Conservation (phyloP, 2,888 invertebrate species). For the Halictus quadricinctus region DNA sequence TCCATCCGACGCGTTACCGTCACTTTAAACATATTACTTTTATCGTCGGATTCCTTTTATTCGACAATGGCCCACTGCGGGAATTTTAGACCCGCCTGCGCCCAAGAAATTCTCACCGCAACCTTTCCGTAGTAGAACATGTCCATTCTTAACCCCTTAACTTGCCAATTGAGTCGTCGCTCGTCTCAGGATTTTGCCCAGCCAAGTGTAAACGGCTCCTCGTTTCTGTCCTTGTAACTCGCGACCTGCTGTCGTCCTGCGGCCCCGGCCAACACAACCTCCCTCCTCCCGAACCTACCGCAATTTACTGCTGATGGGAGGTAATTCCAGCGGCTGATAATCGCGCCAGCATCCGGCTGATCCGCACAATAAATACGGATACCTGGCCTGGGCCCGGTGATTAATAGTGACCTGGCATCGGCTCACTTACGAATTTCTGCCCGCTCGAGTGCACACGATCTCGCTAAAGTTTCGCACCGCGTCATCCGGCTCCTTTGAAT, state of each 20-base stretch:
- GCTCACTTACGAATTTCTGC: constrained; percentile 41
- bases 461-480: not conserved
- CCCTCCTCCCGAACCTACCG: constrained; percentile 32
- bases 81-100: not conserved
- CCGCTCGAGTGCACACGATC: not conserved
- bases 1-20: constrained; percentile 2
- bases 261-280: constrained; percentile 56
- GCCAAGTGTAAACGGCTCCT: not conserved
- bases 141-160: not conserved
- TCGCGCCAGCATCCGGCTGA: constrained; percentile 69
- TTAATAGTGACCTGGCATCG: constrained; percentile 52
- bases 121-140: not conserved
- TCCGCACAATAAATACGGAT: constrained; percentile 73
- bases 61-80: not conserved
- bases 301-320: constrained; percentile 72
- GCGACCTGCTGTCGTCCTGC: constrained; percentile 52
- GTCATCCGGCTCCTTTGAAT: not conserved
- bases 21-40: constrained; percentile 29
- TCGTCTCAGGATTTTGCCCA: constrained; percentile 50
- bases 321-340: constrained; percentile 72
- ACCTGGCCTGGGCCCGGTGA: constrained; percentile 56
- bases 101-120: not conserved
- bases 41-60: constrained; percentile 1
- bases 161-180: no score
- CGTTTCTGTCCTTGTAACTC: constrained; percentile 51